A percentile compares a stretch with the other conserved stretches of the same genome.
phyloP scores from a whole-genome alignment of 2,113 vertebrate species.

The Coreoperca whiteheadi region DNA sequence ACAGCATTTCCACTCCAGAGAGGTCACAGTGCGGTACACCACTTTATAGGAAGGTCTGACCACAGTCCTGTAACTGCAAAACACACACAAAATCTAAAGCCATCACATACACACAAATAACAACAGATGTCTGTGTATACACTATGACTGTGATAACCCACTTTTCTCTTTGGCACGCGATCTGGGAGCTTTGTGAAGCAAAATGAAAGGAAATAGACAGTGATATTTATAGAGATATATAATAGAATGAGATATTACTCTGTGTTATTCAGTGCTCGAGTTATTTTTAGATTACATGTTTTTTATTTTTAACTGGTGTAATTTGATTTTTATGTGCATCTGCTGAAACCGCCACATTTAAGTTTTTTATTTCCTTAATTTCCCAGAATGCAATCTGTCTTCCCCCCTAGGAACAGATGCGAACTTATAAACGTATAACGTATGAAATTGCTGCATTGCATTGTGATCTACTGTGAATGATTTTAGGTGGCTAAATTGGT shows the following conservation, averaged over 20 bases:
- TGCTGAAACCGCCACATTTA: neutral
- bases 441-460: neutral
- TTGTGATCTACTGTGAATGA: neutral
- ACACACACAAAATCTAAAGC: constrained; percentile 32
- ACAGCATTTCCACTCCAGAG: constrained; percentile 96
- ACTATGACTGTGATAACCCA: neutral
- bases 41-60: constrained; percentile 92
- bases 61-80: constrained; percentile 90
- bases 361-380: neutral
- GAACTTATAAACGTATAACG: neutral
- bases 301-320: neutral
- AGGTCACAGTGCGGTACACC: constrained; percentile 91
- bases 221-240: too few relatives aligned
- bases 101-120: neutral
- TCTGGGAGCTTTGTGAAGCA: neutral
- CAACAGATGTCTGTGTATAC: neutral
- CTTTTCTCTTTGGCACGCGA: neutral
- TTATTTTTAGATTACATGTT: neutral
- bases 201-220: neutral
- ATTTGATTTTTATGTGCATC: neutral
- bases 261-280: neutral
- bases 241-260: too few relatives aligned
- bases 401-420: neutral
- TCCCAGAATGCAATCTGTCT: neutral
- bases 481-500: neutral